Evolutionary conservation across 2,888 invertebrate genomes (phyloP), one percentile per base, ranked within the genome.

Genomic region (Acanthosepion esculentum): DNA sequence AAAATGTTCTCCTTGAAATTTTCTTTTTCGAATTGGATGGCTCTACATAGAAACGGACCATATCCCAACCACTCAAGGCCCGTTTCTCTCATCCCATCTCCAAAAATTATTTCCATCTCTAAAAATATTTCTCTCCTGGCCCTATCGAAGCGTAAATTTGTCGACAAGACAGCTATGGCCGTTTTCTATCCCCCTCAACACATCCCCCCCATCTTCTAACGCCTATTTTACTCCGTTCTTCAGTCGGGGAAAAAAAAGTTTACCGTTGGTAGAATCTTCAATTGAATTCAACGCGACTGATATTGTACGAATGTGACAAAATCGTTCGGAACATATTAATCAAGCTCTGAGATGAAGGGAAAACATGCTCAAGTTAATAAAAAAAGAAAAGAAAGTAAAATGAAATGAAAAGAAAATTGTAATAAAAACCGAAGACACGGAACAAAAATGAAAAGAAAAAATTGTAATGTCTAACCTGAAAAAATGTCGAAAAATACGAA

Each of bases 221-320:
- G 78, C n/a, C 78, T n/a, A 78, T 78, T n/a, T 78, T n/a, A 33
- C 78, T 33, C n/a, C 78, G 78, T 78, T 78, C n/a, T 5, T n/a
- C 78, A 12, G 78, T 18, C 78, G n/a, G n/a, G 41, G 41, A 2
- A 41, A n/a, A 78, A 33, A 78, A 78, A 78, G n/a, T 78, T n/a
- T 78, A 78, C n/a, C 78, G 78, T 78, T 78, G n/a, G 78, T 78
- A 15, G 78, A 78, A 33, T 78, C 78, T 78, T 78, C 78, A 78
- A 78, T 78, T 78, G n/a, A 78, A 78, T 78, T 78, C n/a, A 33
- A 78, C 78, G 78, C 78, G 78, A 78, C 78, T 78, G 78, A 78
- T 78, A 78, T 78, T 78, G 78, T 33, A 33, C 78, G n/a, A 78
- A 78, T 78, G 78, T 78, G 78, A 78, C 78, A n/a, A 78, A 78